Base-by-base conservation (phyloP, 37 sponge, comb jelly and placozoan genomes). In the Ianthella basta region DNA sequence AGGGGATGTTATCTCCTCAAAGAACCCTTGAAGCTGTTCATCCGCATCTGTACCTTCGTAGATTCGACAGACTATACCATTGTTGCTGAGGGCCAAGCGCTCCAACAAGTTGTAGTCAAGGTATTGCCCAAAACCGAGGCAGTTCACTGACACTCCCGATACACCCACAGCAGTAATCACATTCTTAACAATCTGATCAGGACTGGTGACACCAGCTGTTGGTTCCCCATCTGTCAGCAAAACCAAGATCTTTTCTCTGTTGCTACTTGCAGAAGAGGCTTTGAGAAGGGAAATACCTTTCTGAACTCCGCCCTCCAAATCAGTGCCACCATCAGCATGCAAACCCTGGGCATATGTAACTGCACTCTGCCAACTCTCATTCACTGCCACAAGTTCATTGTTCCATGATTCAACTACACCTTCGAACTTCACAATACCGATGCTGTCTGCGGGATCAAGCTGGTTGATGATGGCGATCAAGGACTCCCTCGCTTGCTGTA, bases 221-320 rank as follows among this genome's bases (percentile, higher is more conserved):
- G 91, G 91, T 36, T 83, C 40, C 5, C 91, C 91, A 81, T 91
- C 91, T 0, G 91, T 91, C 24, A 91, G 87, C 59, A 87, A 39
- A 14, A 91, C 91, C 6, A 91, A 59, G 3, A 91, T 79, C 56
- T 72, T 84, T 0, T 82, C 72, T 25, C 54, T 37, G 27, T 75
- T 39, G 33, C 24, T 32, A 30, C 32, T 29, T 12, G 30, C 57
- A 29, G 54, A 60, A 23, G 56, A 5, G 14, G 18, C 30, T n/a
- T 80, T 83, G 64, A 91, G 61, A 1, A 91, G 53, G 35, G 33
- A 16, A 16, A 84, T 63, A 2, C 87, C 91, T 15, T 56, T 27
- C 36, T 41, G 21, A 40, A 87, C 30, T 12, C 84, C 91, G 20
- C 66, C 87, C 30, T 87, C 33, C 20, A 91, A 80, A 35, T 87